Percentiles rank a stretch among this genome's conserved stretches.
Conservation (phyloP, 2,797 vertebrate species). For the Natrix natrix region DNA sequence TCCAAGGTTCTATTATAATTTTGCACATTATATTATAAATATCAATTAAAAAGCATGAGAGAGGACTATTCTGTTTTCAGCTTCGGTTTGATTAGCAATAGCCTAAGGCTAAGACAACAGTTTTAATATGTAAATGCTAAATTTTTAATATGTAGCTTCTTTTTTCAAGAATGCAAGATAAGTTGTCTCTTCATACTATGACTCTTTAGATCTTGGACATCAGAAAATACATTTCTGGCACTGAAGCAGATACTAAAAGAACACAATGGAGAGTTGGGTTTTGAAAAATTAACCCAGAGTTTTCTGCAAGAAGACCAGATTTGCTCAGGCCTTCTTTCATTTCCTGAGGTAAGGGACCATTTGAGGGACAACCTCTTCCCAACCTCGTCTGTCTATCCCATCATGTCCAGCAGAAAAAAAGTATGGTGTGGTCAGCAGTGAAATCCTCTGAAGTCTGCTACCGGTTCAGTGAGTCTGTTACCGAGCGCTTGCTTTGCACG, state of each 20-base stretch:
- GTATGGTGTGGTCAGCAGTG: background rate
- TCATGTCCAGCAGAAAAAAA: background rate
- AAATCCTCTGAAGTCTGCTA: too few species aligned
- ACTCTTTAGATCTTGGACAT: background rate
- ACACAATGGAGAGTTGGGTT: conserved; percentile 32
- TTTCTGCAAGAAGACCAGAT: conserved; percentile 45
- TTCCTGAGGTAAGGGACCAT: conserved; percentile 40
- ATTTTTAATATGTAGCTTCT: background rate
- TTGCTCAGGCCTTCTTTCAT: conserved; percentile 37
- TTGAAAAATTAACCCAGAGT: conserved; percentile 39
- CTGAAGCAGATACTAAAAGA: conserved; percentile 48
- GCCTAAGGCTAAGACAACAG: background rate
- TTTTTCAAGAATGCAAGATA: background rate
- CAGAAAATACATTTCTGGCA: conserved; percentile 31
- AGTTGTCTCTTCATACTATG: background rate
- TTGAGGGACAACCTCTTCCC: background rate
- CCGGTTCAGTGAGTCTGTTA: too few species aligned
- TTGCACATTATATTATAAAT: conserved; percentile 51
- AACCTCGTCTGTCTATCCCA: background rate
- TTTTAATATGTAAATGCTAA: background rate
- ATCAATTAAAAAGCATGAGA: conserved; percentile 61
- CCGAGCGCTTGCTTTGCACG: too few species aligned
- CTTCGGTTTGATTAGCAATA: conserved; percentile 57
- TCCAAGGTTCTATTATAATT: conserved; percentile 53
- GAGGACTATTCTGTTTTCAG: conserved; percentile 41